Evolutionary conservation across 2,797 vertebrate species (phyloP).

Genomic region (Anas acuta): DNA sequence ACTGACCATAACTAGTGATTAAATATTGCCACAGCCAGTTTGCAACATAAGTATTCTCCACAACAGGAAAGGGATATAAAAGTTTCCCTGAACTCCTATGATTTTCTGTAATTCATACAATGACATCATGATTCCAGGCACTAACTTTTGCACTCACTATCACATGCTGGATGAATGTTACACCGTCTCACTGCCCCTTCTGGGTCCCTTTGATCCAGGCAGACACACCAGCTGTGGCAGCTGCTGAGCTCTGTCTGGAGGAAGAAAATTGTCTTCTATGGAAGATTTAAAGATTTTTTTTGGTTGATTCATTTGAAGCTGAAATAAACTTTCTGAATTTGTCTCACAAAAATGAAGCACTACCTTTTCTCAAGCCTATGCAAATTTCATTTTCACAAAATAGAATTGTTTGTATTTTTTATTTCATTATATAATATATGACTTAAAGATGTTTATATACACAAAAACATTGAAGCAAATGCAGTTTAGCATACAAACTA

Average conservation of each 20-base stretch:
- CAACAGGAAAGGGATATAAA: not conserved
- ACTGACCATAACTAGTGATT: not conserved
- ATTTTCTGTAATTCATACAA: not conserved
- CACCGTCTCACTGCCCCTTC: fast-evolving
- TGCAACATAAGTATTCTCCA: not conserved
- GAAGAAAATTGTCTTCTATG: conserved; percentile 15
- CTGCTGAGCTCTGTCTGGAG: conserved; percentile 9
- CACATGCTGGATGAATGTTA: not conserved
- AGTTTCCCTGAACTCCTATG: not conserved
- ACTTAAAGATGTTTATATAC: not conserved
- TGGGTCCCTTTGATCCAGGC: not conserved
- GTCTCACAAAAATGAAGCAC: not conserved
- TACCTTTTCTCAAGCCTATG: not conserved
- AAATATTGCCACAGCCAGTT: not conserved
- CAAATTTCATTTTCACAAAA: not conserved
- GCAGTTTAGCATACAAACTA: not conserved
- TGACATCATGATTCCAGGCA: conserved; percentile 24
- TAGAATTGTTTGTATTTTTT: not conserved
- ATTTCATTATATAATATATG: not conserved
- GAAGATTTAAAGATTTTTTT: not conserved
- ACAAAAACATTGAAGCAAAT: not conserved
- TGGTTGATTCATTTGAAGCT: not conserved
- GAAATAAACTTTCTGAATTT: not conserved
- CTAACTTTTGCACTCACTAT: not conserved
- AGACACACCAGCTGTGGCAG: conserved; percentile 33